Evolutionary conservation across 2,888 invertebrate species (phyloP), one percentile per base, ranked within the genome.

Genomic region (Melanchra persicariae): DNA sequence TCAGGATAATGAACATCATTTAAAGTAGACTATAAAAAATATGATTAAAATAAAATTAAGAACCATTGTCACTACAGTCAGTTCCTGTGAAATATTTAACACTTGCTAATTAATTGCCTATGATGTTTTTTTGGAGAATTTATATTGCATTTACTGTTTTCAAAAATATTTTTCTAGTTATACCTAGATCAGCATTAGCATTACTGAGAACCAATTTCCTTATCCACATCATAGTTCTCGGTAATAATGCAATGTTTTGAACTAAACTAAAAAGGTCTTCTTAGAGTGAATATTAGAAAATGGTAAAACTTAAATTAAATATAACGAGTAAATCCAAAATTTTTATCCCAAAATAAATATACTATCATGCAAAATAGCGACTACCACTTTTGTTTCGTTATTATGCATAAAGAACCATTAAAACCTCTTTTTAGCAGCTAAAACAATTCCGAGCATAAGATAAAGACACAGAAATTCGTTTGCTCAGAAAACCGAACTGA

Each of bases 391-490:
- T 0, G 55, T 52, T 66, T 40, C 40, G 34, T 75, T 68, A 47
- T 51, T 30, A 40, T 47, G 17, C 19, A 58, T 24, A 68, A 45
- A 75, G 45, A 49, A n/a, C 37, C 8, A 51, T 12, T 37, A 47
- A 60, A 55, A 57, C 34, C 7, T 30, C 17, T 40, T 70, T 60
- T 40, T 34, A 43, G 7, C 37, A 61, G 17, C 61, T 61, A 58
- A 69, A 66, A 66, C 61, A 81, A 76, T 76, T 77, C 45, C 24
- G 2, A 57, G 43, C 55, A 17, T 54, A 71, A 66, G 61, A 45
- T 77, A 74, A 65, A 79, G 59, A 74, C 52, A 52, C 51, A 47
- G 43, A 76, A 68, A 47, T 61, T 66, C 24, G 54, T 70, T 69
- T 72, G 37, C n/a, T 43, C 43, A 52, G 55, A 67, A 66, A 69